A percentile compares a stretch with the other conserved stretches of the same genome.
Evolutionary conservation across 1,140 invertebrate species (phyloP).

Genomic region (Pteromalus puparum): DNA sequence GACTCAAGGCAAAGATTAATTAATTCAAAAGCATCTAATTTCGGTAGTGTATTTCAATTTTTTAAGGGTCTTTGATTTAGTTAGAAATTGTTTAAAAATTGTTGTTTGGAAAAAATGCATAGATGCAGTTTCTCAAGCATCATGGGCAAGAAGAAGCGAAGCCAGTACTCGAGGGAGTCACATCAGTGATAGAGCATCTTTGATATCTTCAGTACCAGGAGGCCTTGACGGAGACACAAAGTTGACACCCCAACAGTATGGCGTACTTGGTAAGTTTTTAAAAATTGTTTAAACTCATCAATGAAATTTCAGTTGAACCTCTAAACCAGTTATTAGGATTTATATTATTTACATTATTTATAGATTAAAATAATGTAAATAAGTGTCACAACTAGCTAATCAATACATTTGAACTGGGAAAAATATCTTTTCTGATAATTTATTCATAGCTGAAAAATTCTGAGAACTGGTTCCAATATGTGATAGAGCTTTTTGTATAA

Average conservation of each 20-base stretch:
- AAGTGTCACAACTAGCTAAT: too few relatives aligned
- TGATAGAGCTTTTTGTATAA: too few relatives aligned
- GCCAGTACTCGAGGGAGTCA: conserved; percentile 71
- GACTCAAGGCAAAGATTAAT: conserved; percentile 68
- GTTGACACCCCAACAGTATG: conserved; percentile 74
- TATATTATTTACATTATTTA: too few relatives aligned
- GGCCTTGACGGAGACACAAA: conserved; percentile 67
- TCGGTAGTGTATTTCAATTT: conserved; percentile 64
- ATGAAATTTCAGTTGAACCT: neutral
- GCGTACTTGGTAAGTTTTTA: conserved; percentile 71
- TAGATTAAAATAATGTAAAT: too few relatives aligned
- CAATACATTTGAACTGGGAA: too few relatives aligned
- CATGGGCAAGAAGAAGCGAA: conserved; percentile 73
- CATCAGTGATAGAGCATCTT: conserved; percentile 70
- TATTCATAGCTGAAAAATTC: too few relatives aligned
- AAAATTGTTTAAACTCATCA: neutral
- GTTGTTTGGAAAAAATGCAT: conserved; percentile 29
- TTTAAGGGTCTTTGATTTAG: neutral
- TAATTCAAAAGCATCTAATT: conserved; percentile 69
- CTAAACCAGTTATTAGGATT: too few relatives aligned
- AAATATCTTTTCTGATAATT: too few relatives aligned
- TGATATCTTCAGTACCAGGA: conserved; percentile 72
- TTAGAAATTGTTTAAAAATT: neutral
- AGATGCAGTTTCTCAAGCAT: conserved; percentile 72
- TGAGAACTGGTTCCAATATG: too few relatives aligned